phyloP scores from a whole-genome alignment of 2,113 vertebrate species.

The Gymnocephalus cernua region DNA sequence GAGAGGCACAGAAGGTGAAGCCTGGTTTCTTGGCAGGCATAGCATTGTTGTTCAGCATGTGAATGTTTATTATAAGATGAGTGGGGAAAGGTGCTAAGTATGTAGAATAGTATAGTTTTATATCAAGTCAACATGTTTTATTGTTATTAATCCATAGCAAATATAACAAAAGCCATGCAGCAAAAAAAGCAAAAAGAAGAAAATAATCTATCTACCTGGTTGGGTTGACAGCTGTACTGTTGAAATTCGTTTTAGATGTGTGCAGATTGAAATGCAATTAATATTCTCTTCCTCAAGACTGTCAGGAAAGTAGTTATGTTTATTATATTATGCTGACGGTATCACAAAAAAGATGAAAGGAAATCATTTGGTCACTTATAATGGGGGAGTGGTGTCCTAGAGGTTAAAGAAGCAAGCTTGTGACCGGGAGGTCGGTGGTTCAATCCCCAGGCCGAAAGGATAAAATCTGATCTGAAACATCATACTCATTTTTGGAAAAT shows the following conservation, averaged over 20 bases:
- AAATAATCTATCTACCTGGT: background rate
- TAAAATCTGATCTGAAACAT: no score
- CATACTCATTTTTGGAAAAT: background rate
- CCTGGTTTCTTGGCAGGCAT: conserved; percentile 12
- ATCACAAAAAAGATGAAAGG: background rate
- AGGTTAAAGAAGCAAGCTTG: no score
- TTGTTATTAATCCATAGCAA: background rate
- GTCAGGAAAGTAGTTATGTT: background rate
- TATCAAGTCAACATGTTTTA: background rate
- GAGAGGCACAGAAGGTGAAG: conserved; percentile 1
- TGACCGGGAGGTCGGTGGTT: no score
- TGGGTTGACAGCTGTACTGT: background rate
- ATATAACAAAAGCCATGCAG: no score
- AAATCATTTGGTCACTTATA: background rate
- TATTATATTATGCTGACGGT: background rate
- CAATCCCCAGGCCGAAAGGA: no score
- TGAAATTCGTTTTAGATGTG: background rate
- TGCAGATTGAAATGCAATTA: background rate
- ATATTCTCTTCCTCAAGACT: background rate
- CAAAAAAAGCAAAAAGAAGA: background rate
- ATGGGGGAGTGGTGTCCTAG: no score
- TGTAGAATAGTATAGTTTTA: background rate
- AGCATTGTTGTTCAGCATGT: conserved; percentile 12
- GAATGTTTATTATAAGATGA: background rate
- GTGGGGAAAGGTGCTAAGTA: background rate